Percentiles rank a stretch among this genome's conserved stretches.
These are phyloP conservation scores for Gerris lacustris DNA, from an alignment of 2,888 invertebrate species.

Conservation along the genomic window DNA sequence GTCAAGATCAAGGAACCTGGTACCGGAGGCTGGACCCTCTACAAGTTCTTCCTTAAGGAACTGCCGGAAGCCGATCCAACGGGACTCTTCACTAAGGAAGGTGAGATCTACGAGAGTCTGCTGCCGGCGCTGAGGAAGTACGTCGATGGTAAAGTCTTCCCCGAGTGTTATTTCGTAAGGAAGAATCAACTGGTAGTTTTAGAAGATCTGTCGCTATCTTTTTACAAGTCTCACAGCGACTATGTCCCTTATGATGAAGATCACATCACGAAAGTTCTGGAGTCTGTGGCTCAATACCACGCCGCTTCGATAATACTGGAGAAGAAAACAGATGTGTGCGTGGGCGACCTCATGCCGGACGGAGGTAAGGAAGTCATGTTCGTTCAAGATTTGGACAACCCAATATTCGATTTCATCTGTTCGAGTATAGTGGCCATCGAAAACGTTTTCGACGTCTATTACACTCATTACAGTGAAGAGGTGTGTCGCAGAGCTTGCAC, in stretches of 20 bases:
- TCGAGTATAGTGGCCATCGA: conserved; percentile 18
- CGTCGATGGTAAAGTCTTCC: conserved; percentile 13
- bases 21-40: neutral
- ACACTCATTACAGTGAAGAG: conserved; percentile 10
- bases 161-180: conserved; percentile 15
- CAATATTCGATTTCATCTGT: conserved; percentile 15
- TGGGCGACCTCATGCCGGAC: conserved; percentile 12
- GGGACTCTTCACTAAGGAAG: conserved; percentile 22
- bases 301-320: conserved; percentile 20
- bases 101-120: conserved; percentile 18
- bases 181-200: conserved; percentile 15
- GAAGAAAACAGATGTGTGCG: conserved; percentile 6
- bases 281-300: conserved; percentile 20
- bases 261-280: conserved; percentile 17
- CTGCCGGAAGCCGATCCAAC: neutral
- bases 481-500: conserved; percentile 14
- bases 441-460: conserved; percentile 15
- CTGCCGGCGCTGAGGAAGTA: conserved; percentile 16
- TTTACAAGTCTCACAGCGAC: conserved; percentile 14
- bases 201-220: conserved; percentile 18
- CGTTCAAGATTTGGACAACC: conserved; percentile 17
- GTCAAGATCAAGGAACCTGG: neutral
- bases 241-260: conserved; percentile 16
- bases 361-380: conserved; percentile 17
- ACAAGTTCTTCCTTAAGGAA: conserved; percentile 2